Evolutionary conservation across 1,140 invertebrate species (phyloP), one percentile per base, ranked within the genome.

Genomic region (Zaprionus africanus): DNA sequence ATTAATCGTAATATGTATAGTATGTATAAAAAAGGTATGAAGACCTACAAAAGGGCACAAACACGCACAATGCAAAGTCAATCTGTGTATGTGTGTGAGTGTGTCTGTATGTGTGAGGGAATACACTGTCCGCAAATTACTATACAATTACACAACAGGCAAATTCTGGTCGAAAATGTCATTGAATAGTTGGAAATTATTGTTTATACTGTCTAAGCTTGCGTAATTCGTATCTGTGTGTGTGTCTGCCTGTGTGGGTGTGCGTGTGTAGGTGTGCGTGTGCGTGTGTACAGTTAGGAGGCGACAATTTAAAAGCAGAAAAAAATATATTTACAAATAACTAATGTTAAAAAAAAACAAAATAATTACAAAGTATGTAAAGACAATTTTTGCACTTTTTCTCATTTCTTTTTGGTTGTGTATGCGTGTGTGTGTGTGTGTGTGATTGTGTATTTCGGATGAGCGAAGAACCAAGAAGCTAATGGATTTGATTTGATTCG

Each of bases 281-380:
- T 81, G 41, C 49, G 53, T 68, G 41, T 79, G 57, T 79, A 80
- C 57, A 88, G 66, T 80, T 78, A 73, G 64, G 67, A 51, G 70
- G 74, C 58, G 84, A 87, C 84, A 88, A 59, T 83, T 88, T 87
- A 83, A 88, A 82, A 82, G 82, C 78, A 41, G 65, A 78, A 73
- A 75, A 80, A 83, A 22, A 22, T 22, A 81, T 58, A 87, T 88
- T 84, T 88, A 87, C 84, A 81, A 63, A 81, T 87, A 87, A 81
- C 61, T 83, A 83, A 77, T 71, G 59, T 64, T 82, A 58, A 77
- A 63, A 71, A 82, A 73, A 46, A 46, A 51, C 46, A 80, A 81
- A 76, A 79, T 79, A 81, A 72, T 86, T 81, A 78, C 57, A 53
- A 22, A 41, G 24, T 72, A 73, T 79, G 56, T 80, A 79, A 68